These are phyloP conservation scores for Leptopilina boulardi DNA, from an alignment of 1,140 invertebrate genomes.

Conservation along the genomic window DNA sequence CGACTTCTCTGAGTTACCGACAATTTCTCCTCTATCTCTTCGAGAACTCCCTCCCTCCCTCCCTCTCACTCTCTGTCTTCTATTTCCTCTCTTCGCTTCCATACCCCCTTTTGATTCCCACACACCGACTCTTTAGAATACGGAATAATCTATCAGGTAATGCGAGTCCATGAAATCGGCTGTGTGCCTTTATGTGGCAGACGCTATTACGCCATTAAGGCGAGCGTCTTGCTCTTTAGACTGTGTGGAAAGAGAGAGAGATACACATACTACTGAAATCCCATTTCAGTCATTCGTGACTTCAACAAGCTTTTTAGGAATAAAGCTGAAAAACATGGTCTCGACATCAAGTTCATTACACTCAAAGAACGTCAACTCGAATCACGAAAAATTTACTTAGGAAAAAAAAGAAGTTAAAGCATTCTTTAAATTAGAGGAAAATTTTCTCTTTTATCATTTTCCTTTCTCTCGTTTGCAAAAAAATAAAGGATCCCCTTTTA, in stretches of 20 bases:
- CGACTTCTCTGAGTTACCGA: constrained; percentile 40
- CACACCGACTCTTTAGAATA: constrained; percentile 42
- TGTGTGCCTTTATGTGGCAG: constrained; percentile 13
- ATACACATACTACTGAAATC: constrained; percentile 19
- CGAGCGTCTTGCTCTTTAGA: constrained; percentile 7
- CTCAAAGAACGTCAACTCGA: constrained; percentile 8
- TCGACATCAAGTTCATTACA: neutral
- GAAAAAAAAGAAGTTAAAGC: neutral
- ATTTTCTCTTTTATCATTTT: too few species aligned
- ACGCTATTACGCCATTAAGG: neutral
- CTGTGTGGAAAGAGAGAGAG: neutral
- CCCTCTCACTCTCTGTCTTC: neutral
- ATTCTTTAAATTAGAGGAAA: too few species aligned
- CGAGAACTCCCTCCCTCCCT: neutral
- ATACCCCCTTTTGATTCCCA: neutral
- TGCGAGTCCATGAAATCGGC: constrained; percentile 35
- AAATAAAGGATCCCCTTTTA: too few species aligned
- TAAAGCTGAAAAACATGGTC: neutral
- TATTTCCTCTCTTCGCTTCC: neutral
- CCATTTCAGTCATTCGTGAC: constrained; percentile 22
- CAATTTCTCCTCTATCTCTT: constrained; percentile 34
- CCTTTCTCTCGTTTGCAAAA: too few species aligned
- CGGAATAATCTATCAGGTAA: constrained; percentile 52
- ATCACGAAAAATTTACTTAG: constrained; percentile 3
- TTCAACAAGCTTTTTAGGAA: neutral